Conservation (phyloP, 2,113 vertebrate species). For the Forbesichthys agassizii region DNA sequence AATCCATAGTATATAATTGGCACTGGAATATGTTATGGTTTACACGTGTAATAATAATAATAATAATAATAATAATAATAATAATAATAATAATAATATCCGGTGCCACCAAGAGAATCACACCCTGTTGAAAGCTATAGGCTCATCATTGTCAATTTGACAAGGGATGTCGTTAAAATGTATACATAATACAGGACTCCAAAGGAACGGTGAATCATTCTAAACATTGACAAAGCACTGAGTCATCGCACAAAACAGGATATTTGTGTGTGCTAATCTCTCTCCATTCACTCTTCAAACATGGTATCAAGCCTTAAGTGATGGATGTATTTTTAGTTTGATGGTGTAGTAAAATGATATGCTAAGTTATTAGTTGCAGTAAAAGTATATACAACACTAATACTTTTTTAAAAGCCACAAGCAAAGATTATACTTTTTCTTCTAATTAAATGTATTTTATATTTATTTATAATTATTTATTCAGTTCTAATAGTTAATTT, state of each 20-base stretch:
- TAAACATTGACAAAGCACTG: constrained; percentile 46
- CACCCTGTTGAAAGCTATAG: too few species aligned
- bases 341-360: constrained; percentile 33
- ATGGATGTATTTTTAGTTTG: constrained; percentile 17
- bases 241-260: constrained; percentile 58
- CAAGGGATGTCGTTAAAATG: background rate
- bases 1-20: too few species aligned
- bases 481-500: too few species aligned
- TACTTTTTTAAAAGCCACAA: background rate
- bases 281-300: constrained; percentile 53
- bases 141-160: background rate
- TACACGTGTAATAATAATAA: too few species aligned
- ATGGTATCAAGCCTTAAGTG: constrained; percentile 28
- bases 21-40: too few species aligned
- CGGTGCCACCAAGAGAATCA: too few species aligned
- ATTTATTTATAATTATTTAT: too few species aligned
- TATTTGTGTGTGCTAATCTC: constrained; percentile 46
- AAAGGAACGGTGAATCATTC: constrained; percentile 50
- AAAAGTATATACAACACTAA: background rate
- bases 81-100: too few species aligned
- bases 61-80: too few species aligned
- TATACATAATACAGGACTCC: too few species aligned
- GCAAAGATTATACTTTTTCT: background rate
- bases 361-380: background rate
- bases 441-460: background rate